Evolutionary conservation across 2,113 vertebrate species (phyloP).

Genomic region (Delphinus delphis): DNA sequence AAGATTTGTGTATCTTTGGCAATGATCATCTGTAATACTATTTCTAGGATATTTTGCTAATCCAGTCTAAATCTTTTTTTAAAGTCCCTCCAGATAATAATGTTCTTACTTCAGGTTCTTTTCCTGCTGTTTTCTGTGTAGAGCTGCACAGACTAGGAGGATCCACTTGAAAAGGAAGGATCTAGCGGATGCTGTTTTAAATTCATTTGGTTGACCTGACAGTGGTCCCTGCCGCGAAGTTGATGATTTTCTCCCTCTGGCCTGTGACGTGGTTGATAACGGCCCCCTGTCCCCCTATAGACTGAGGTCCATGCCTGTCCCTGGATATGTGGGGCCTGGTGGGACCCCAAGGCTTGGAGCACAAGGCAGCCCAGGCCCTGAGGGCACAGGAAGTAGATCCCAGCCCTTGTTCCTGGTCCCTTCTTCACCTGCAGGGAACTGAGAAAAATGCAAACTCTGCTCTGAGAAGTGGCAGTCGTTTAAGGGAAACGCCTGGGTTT

Average conservation of each 20-base stretch:
- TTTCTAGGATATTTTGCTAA: no score
- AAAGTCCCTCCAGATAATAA: background rate
- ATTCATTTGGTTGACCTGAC: no score
- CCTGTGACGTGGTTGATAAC: fast-evolving
- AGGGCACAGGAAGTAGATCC: no score
- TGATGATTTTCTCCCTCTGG: background rate
- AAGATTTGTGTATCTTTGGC: no score
- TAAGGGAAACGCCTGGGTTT: background rate
- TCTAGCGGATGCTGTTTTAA: fast-evolving
- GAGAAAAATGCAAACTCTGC: background rate
- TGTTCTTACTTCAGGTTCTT: background rate
- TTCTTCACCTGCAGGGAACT: fast-evolving
- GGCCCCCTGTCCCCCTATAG: fast-evolving
- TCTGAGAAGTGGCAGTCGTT: fast-evolving
- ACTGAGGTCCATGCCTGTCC: background rate
- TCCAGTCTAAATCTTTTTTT: background rate
- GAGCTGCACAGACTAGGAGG: fast-evolving
- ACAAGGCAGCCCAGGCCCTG: fast-evolving
- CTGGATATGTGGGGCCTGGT: fast-evolving
- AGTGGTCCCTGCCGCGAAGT: fast-evolving
- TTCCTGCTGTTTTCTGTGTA: fast-evolving
- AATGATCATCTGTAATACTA: fast-evolving
- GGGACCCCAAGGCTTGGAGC: fast-evolving
- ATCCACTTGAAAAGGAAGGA: background rate
- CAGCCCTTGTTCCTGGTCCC: fast-evolving